A percentile compares a stretch with the other conserved stretches of the same genome.
These are phyloP conservation scores for Nephrotoma guestfalica DNA, from an alignment of 2,888 invertebrate species.

Conservation along the genomic window DNA sequence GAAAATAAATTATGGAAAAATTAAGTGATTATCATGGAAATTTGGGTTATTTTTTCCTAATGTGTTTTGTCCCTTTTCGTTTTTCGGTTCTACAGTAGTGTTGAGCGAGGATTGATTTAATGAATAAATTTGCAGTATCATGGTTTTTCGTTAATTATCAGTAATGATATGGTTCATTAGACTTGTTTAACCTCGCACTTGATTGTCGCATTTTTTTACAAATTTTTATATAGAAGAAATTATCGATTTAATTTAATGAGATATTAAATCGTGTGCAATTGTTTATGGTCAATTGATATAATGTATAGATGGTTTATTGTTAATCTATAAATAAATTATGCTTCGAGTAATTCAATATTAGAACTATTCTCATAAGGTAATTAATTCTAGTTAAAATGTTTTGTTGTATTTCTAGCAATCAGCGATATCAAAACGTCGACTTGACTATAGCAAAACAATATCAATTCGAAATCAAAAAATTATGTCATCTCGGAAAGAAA, in stretches of 20 bases:
- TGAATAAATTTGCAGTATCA: not conserved
- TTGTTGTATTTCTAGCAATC: not conserved
- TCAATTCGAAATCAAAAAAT: not conserved
- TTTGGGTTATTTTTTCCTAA: not conserved
- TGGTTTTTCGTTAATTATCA: not conserved
- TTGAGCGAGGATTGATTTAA: not conserved
- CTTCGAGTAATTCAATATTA: not conserved
- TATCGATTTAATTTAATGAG: not conserved
- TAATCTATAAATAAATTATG: not conserved
- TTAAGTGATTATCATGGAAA: not conserved
- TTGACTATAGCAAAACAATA: not conserved
- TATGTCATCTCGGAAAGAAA: not conserved
- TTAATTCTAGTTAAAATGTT: not conserved
- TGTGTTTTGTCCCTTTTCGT: not conserved
- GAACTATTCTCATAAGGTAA: not conserved
- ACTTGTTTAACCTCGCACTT: not conserved
- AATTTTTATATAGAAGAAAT: not conserved
- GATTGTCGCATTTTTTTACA: not conserved
- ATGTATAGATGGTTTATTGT: not conserved
- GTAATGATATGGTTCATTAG: not conserved
- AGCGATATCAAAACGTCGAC: not conserved
- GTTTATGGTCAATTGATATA: not conserved
- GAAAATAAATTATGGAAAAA: not conserved
- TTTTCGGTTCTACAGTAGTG: not conserved
- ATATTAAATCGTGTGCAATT: not conserved